phyloP scores from a whole-genome alignment of 2,888 invertebrate genomes.

The Diarsia brunnea region DNA sequence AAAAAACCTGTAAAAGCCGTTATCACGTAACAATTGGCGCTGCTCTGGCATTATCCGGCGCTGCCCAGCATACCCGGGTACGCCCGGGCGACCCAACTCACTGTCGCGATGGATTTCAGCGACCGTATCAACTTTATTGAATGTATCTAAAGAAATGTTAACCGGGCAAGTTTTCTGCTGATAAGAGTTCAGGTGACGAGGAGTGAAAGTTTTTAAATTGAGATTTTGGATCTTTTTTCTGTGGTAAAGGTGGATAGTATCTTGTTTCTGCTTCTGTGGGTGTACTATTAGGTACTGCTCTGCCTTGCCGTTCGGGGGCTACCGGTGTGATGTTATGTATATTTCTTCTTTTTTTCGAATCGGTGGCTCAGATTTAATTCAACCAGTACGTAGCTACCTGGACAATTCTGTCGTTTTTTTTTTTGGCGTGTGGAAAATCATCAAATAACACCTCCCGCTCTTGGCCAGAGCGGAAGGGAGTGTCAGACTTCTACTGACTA shows the following conservation, averaged over 20 bases:
- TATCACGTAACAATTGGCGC: slow-evolving; percentile 42
- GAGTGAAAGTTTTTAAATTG: slow-evolving; percentile 9
- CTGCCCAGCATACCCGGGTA: slow-evolving; percentile 10
- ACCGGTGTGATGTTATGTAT: no score
- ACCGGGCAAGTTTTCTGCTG: slow-evolving; percentile 27
- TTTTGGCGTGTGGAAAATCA: no score
- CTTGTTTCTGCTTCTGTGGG: no score
- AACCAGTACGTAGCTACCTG: no score
- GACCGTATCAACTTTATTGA: slow-evolving; percentile 49
- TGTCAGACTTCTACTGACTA: no score
- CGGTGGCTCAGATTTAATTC: no score
- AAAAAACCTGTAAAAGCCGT: slow-evolving; percentile 31
- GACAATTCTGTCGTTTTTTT: no score
- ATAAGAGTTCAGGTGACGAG: slow-evolving; percentile 1
- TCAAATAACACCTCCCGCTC: no score
- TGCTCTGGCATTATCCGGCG: slow-evolving; percentile 7
- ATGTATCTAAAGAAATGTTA: slow-evolving; percentile 26
- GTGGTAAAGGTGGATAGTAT: background rate
- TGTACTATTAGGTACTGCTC: no score
- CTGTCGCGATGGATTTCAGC: slow-evolving; percentile 44
- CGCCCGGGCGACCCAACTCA: slow-evolving; percentile 36
- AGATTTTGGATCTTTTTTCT: background rate
- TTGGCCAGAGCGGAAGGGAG: no score
- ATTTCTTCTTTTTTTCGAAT: no score
- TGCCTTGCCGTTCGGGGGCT: no score